Conservation (phyloP, 2,113 vertebrate species). For the Cyprinus carpio region DNA sequence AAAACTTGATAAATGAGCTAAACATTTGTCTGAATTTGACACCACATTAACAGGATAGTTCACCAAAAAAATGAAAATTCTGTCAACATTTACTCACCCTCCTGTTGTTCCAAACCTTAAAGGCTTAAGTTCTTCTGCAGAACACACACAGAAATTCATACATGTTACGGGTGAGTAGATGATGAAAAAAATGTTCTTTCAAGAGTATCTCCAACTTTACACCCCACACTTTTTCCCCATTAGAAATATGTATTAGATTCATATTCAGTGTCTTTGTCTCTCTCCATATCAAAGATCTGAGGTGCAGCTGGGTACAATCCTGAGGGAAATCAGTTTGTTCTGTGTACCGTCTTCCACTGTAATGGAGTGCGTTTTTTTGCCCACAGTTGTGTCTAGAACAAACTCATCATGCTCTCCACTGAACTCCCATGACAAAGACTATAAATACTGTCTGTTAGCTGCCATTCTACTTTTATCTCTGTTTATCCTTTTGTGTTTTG, state of each 20-base stretch:
- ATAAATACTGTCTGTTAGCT: background rate
- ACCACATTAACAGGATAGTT: background rate
- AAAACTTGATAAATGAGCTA: conserved; percentile 29
- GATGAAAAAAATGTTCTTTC: background rate
- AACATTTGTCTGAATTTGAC: background rate
- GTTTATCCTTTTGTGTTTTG: conserved; percentile 29
- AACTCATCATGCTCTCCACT: conserved; percentile 17
- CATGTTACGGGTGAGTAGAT: too few species aligned
- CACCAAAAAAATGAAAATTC: too few species aligned
- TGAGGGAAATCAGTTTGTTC: conserved; percentile 10
- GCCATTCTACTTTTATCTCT: conserved; percentile 19
- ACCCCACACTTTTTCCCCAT: background rate
- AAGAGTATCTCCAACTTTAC: too few species aligned
- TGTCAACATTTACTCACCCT: background rate
- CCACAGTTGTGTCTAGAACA: background rate
- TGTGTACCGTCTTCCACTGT: background rate
- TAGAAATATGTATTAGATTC: background rate
- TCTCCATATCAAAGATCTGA: background rate
- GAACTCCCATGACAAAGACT: conserved; percentile 20
- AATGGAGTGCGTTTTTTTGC: background rate
- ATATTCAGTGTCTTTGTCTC: background rate
- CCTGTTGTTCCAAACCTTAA: background rate
- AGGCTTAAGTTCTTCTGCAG: too few species aligned
- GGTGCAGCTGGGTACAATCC: background rate
- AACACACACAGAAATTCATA: too few species aligned